Evolutionary conservation across 2,888 invertebrate species (phyloP), one percentile per base, ranked within the genome.

Genomic region (Microplitis deprimator): DNA sequence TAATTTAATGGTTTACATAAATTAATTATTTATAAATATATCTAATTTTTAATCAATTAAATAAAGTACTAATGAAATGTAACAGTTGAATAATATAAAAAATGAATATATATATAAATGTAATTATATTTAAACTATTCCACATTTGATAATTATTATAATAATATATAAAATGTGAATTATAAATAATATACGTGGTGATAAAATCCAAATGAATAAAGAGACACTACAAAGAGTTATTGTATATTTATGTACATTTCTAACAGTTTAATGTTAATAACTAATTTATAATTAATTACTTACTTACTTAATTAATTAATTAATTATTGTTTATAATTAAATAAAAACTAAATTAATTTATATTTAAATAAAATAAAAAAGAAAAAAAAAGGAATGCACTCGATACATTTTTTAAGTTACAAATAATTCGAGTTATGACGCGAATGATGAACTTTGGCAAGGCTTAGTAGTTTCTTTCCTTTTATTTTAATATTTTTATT

Each of bases 361-460:
- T 13, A 50, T 50, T 13, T 13, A 50, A 50, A 50, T 50, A 50
- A 50, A 50, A 76, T 78, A 77, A 80, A 81, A 77, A 79, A 81
- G 82, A 82, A 76, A 79, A 77, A 77, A 80, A 81, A 77, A 79
- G 82, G 82, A 82, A 82, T 82, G 82, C 82, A 81, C 81, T 78
- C 79, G 82, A 82, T 80, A 80, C 79, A 81, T 78, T 50, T 8
- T 50, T 80, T 76, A 81, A 79, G 79, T 80, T 79, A 81, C 79
- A 80, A 80, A 80, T 78, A 79, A 82, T 74, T 80, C 81, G 80
- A 80, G 75, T 79, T 77, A 80, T 77, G 79, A 81, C 74, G 81
- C 81, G 78, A 79, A 80, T 80, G 79, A 82, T 82, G 82, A 82
- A 80, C 80, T 82, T 82, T 81, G 82, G 81, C 82, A 82, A 81